Evolutionary conservation across 2,113 vertebrate genomes (phyloP), one percentile per base, ranked within the genome.

Genomic region (Pygoscelis adeliae): DNA sequence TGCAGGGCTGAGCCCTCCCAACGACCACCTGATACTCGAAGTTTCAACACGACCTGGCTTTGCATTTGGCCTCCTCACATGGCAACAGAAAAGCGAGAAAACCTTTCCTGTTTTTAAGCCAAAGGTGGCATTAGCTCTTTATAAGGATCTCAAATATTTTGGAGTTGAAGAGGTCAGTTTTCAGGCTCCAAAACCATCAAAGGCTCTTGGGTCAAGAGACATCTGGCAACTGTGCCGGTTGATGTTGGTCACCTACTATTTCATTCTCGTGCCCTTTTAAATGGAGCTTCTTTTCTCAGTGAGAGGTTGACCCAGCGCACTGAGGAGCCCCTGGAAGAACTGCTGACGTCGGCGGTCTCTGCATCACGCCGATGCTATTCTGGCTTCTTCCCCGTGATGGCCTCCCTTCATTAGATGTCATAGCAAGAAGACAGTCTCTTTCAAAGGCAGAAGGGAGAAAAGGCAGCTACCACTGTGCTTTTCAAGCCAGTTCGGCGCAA

Each of bases 311-410:
- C 95, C 96, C 86, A 14, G 50, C 5, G 0, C 72, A 6, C 56
- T 1, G 0, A 71, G 95, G 76, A 94, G 97, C 59, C 80, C 80
- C 86, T 40, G 90, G 42, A 69, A 82, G 96, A 95, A 61, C 26
- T 81, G 88, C 96, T 96, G 97, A 94, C 30, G 22, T 27, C 0
- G 46, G 78, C 32, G 2, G 70, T 92, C 76, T 92, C 94, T 38
- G 90, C 92, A 90, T 90, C 97, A 96, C 16, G 25, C 89, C 27
- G 58, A 7, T 46, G 92, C 96, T 96, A 95, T 96, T 96, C 97
- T 92, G 91, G 94, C 81, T 82, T 3, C 95, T 49, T 89, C 94
- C 86, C 70, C 0, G 1, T 32, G 3, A 77, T 42, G 30, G 90
- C 78, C 87, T 97, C 74, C 82, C 95, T 79, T 87, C 79, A 34